Evolutionary conservation across 1,140 invertebrate genomes (phyloP), one percentile per base, ranked within the genome.

Genomic region (Ceratoteleas bidentatus): DNA sequence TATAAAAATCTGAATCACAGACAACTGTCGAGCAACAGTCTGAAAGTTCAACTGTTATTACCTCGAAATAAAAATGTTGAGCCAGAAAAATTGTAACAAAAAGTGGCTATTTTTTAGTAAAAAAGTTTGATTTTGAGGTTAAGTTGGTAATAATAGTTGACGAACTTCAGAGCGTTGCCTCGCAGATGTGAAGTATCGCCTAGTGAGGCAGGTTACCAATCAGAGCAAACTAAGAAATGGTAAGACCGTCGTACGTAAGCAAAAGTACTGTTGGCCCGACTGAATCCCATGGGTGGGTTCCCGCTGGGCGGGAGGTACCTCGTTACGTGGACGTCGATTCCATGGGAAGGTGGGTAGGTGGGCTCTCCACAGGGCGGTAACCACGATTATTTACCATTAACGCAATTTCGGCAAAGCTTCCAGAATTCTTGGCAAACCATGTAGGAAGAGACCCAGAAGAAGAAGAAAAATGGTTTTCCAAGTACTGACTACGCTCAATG

Each of bases 211-310:
- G 64, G 24, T 69, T 24, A 8, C 36, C 32, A 2, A 47, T 43
- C 11, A 10, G 33, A 3, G 49, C 43, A 40, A 40, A n/a, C n/a
- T n/a, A 78, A 84, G 68, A 82, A 47, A 72, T 72, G 85, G 76
- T 83, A 84, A 88, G 78, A 87, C 52, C 52, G 72, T 81, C 84
- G 62, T 87, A 87, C 87, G 89, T 91, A 90, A 91, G 89, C 87
- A 75, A 87, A 89, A 90, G 90, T 91, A 91, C 90, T 91, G 90
- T 91, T 90, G 90, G 90, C 90, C 90, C 89, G 84, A 91, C 87
- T 88, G 85, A 91, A 88, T 90, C 87, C 89, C 86, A 83, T 88
- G 90, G 90, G 90, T 91, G 89, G 90, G 90, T 89, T 72, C 72
- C 78, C 72, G 88, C 88, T 73, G 87, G 90, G 88, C 88, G 88